These are phyloP conservation scores for Teleogryllus oceanicus DNA, from an alignment of 2,888 invertebrate genomes.

Conservation along the genomic window DNA sequence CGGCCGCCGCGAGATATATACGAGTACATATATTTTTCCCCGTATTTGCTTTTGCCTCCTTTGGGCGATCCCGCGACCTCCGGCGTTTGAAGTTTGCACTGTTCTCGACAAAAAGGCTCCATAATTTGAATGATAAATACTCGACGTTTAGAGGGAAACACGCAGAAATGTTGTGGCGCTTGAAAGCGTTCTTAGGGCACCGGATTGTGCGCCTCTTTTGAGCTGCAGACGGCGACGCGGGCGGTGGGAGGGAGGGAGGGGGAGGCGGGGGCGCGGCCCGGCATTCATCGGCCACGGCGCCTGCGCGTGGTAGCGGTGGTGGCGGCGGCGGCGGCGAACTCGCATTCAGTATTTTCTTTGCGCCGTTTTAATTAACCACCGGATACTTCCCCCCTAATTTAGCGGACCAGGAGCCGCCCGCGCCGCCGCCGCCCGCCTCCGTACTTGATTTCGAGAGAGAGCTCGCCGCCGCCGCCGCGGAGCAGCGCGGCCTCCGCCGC, in stretches of 20 bases:
- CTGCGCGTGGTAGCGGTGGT: neutral
- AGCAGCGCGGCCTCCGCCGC: conserved; percentile 4
- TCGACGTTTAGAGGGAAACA: neutral
- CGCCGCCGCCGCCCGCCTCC: conserved; percentile 21
- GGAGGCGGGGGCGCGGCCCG: too few relatives aligned
- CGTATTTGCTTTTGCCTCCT: neutral
- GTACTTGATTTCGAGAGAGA: neutral
- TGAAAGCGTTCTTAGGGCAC: too few relatives aligned
- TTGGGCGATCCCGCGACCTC: neutral
- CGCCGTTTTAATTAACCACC: conserved; percentile 34
- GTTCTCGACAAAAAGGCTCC: conserved; percentile 8
- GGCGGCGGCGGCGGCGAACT: neutral
- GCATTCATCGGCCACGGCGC: conserved; percentile 18
- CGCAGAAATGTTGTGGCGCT: too few relatives aligned
- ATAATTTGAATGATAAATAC: conserved; percentile 18
- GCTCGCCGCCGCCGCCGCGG: neutral
- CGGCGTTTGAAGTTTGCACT: conserved; percentile 18
- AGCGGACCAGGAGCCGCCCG: conserved; percentile 24
- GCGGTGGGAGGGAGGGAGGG: too few relatives aligned
- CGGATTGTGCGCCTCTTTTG: too few relatives aligned
- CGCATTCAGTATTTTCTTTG: conserved; percentile 34
- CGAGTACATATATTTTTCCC: neutral
- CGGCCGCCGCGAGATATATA: too few relatives aligned
- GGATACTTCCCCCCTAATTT: conserved; percentile 22
- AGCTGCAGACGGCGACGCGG: too few relatives aligned